Evolutionary conservation across 2,797 vertebrate species (phyloP).

Genomic region (Rhinatrema bivittatum): DNA sequence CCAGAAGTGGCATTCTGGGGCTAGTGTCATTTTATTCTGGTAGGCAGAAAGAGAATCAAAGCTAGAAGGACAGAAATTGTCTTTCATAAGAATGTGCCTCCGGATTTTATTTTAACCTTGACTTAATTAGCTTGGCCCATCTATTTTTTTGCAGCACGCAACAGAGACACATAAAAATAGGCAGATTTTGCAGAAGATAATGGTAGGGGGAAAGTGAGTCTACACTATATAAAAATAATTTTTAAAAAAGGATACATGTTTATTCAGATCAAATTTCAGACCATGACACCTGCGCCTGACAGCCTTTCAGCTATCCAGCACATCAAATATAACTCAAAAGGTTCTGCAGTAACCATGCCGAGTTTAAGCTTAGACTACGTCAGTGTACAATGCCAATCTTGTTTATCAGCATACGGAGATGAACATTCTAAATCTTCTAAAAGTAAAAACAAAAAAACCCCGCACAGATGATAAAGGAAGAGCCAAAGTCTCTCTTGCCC

Average conservation of each 20-base stretch:
- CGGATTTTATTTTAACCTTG: constrained; percentile 19
- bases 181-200: constrained; percentile 8
- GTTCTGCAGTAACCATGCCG: constrained; percentile 42
- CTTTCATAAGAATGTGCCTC: constrained; percentile 17
- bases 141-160: constrained; percentile 30
- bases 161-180: neutral
- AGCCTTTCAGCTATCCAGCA: constrained; percentile 47
- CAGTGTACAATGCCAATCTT: constrained; percentile 50
- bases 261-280: constrained; percentile 41
- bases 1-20: constrained; percentile 29
- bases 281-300: constrained; percentile 46
- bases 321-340: constrained; percentile 52
- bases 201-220: constrained; percentile 19
- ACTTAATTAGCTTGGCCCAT: constrained; percentile 15
- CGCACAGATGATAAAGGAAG: constrained; percentile 44
- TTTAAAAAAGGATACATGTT: constrained; percentile 45
- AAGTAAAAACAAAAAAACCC: constrained; percentile 51
- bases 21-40: constrained; percentile 31
- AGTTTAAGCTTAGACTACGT: constrained; percentile 48
- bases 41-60: constrained; percentile 26
- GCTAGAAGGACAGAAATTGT: constrained; percentile 7
- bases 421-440: constrained; percentile 36
- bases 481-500: constrained; percentile 44
- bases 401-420: constrained; percentile 52
- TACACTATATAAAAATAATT: constrained; percentile 39